Percentiles rank a stretch among this genome's conserved stretches.
phyloP scores from a whole-genome alignment of 2,113 vertebrate genomes.

The Diphyllodes magnificus region DNA sequence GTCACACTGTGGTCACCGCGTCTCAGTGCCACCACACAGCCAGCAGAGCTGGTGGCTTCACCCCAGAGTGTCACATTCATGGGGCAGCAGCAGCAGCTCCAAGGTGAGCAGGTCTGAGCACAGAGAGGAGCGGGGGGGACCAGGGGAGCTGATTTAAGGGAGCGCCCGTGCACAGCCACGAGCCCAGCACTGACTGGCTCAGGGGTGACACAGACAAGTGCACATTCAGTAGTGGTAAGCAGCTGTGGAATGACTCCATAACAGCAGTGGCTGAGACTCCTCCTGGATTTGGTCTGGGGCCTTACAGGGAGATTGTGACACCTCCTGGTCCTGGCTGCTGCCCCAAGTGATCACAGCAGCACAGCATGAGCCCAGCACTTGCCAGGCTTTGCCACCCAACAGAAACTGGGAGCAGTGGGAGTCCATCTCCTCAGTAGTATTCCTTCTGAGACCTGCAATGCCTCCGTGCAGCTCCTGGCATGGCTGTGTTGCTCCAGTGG shows the following conservation, averaged over 20 bases:
- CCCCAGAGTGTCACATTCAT: background rate
- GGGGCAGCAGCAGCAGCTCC: background rate
- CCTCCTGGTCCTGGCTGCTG: background rate
- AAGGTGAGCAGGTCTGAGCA: background rate
- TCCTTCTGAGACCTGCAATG: background rate
- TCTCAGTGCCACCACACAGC: background rate
- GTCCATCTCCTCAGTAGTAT: background rate
- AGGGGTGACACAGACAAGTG: background rate
- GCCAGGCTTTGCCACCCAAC: background rate
- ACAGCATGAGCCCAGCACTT: background rate
- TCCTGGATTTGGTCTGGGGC: background rate
- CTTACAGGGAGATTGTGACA: background rate
- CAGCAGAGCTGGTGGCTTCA: background rate
- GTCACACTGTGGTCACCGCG: accelerated
- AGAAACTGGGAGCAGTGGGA: background rate
- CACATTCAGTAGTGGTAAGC: background rate
- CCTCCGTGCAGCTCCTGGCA: background rate
- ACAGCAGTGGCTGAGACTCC: background rate
- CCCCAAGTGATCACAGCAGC: background rate
- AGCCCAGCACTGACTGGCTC: background rate
- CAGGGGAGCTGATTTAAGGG: background rate
- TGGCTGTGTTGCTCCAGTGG: background rate
- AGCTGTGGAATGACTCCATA: background rate
- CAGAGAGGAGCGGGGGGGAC: background rate
- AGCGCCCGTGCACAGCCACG: accelerated